Conservation (phyloP, 2,113 vertebrate species). For the Tylochromis polylepis region DNA sequence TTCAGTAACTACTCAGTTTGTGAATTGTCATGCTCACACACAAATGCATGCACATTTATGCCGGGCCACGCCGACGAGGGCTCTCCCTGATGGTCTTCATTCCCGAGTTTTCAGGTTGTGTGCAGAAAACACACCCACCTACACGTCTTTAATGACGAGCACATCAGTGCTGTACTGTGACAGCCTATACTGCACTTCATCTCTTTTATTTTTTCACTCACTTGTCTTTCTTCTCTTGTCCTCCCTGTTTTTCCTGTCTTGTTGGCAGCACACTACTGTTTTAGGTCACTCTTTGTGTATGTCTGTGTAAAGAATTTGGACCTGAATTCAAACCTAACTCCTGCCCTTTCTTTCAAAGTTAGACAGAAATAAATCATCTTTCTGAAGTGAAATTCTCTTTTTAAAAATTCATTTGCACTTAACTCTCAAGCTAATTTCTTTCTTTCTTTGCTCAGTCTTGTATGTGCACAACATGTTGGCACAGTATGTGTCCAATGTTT, state of each 20-base stretch:
- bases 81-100: background rate
- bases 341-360: background rate
- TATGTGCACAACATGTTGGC: background rate
- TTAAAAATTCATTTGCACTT: background rate
- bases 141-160: background rate
- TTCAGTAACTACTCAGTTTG: background rate
- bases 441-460: background rate
- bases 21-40: background rate
- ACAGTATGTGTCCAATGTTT: background rate
- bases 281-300: background rate
- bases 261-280: background rate
- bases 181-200: background rate
- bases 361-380: background rate
- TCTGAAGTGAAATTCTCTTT: background rate
- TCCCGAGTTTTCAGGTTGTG: background rate
- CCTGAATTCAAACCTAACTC: background rate
- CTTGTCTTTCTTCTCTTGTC: background rate
- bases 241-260: background rate
- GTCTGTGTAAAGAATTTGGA: background rate
- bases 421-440: background rate
- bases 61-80: accelerated
- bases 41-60: background rate
- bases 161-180: background rate
- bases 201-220: background rate
- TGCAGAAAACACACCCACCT: background rate